A percentile compares a stretch with the other conserved stretches of the same genome.
These are phyloP conservation scores for Sinodicranocentrus sp. DNA, from an alignment of 2,888 invertebrate species.

Conservation along the genomic window DNA sequence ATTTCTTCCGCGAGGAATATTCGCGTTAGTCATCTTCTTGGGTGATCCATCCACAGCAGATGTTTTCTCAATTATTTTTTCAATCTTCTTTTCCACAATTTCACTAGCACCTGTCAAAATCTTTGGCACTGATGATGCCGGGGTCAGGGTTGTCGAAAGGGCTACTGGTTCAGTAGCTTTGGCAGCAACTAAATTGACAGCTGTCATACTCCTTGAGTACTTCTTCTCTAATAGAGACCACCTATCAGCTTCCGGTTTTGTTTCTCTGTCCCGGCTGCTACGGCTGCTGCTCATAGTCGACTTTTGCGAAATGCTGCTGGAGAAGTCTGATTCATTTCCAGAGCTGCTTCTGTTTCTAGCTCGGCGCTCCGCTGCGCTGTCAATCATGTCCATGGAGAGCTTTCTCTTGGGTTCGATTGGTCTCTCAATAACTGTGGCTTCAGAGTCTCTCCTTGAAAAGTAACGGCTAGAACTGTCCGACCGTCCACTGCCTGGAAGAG, in stretches of 20 bases:
- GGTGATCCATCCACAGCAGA: constrained; percentile 43
- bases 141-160: constrained; percentile 66
- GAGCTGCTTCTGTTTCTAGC: constrained; percentile 74
- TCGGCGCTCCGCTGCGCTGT: constrained; percentile 70
- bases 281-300: constrained; percentile 50
- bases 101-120: constrained; percentile 71
- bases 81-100: constrained; percentile 75
- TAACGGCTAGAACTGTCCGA: constrained; percentile 65
- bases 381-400: constrained; percentile 64
- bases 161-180: constrained; percentile 52
- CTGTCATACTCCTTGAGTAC: constrained; percentile 76
- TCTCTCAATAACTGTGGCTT: constrained; percentile 75
- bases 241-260: constrained; percentile 70
- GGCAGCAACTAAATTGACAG: constrained; percentile 71
- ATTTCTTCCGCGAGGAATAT: constrained; percentile 74
- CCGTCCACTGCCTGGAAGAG: constrained; percentile 68
- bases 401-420: constrained; percentile 72
- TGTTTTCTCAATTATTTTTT: constrained; percentile 73
- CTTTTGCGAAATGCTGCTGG: constrained; percentile 66
- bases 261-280: constrained; percentile 45
- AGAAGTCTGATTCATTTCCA: constrained; percentile 75
- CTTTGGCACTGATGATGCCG: constrained; percentile 68
- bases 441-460: constrained; percentile 74
- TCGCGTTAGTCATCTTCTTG: constrained; percentile 64
- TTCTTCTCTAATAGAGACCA: constrained; percentile 77